Evolutionary conservation across 1,140 invertebrate species (phyloP).

Genomic region (Periplaneta americana): DNA sequence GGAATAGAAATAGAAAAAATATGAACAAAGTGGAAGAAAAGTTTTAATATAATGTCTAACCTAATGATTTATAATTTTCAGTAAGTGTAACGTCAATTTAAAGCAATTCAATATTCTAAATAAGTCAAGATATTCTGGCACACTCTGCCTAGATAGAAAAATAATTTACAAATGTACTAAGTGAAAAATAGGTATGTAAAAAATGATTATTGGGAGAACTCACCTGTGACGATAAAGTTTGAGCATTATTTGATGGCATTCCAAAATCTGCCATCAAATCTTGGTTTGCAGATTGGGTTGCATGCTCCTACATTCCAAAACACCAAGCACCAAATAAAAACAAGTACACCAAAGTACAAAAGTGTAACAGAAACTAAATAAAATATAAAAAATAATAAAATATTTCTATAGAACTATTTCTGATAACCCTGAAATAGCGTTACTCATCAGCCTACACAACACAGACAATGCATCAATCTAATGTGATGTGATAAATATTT

Average conservation of each 20-base stretch:
- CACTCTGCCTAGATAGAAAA: background rate
- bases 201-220: too few relatives aligned
- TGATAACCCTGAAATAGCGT: background rate
- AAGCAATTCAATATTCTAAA: background rate
- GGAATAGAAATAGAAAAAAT: too few relatives aligned
- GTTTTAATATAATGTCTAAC: too few relatives aligned
- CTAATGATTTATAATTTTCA: too few relatives aligned
- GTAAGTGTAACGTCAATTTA: too few relatives aligned
- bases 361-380: slow-evolving; percentile 45
- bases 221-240: background rate
- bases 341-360: background rate
- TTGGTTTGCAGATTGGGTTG: slow-evolving; percentile 27
- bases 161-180: background rate
- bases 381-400: background rate
- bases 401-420: background rate
- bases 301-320: slow-evolving; percentile 22
- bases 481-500: background rate
- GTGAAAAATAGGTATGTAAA: too few relatives aligned
- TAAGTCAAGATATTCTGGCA: background rate
- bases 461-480: background rate
- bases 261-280: slow-evolving; percentile 17
- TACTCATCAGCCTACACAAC: background rate
- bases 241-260: background rate
- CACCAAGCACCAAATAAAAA: slow-evolving; percentile 7
- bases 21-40: too few relatives aligned